Evolutionary conservation across 2,113 vertebrate species (phyloP), one percentile per base, ranked within the genome.

Genomic region (Engraulis encrasicolus): DNA sequence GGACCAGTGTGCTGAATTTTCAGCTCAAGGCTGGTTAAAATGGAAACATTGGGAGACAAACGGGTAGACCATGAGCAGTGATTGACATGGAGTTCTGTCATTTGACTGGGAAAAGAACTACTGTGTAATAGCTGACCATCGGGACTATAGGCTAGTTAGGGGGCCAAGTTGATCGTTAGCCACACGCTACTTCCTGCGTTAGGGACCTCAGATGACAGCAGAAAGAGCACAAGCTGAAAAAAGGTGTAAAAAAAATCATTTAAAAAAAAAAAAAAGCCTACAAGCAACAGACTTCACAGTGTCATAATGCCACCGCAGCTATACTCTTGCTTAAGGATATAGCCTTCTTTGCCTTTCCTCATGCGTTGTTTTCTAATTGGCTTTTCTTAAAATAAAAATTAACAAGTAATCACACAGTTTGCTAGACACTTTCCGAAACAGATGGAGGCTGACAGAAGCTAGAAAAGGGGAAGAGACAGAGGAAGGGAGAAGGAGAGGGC

Each of bases 351-450:
- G 31, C 15, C 66, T 74, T 74, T 74, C 14, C 12, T 34, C 66
- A 34, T 34, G 23, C 11, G 14, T 74, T 74, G 2, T 27, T 27
- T 66, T 74, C 17, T 74, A 34, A 74, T 31, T 74, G 66, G 66
- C 61, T 71, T 31, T n/a, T 34, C 11, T 34, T 11, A 6, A 7
- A 23, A 23, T 6, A 23, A 27, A 23, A 27, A 71, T 27, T 15
- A 7, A 71, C 27, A 31, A 66, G n/a, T 7, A 34, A 31, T 27
- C 61, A 14, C 12, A 23, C 14, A 74, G 66, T 74, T 31, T 74
- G 27, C 66, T 74, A 34, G 34, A 74, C 66, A 15, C n/a, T 74
- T 74, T 74, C 66, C 66, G 17, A 27, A 74, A 74, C 66, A 74
- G 23, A 34, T 34, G 66, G 23, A 27, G 31, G 66, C 17, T 74